Conservation (phyloP, 2,113 vertebrate species). For the Genyomyrus donnyi region DNA sequence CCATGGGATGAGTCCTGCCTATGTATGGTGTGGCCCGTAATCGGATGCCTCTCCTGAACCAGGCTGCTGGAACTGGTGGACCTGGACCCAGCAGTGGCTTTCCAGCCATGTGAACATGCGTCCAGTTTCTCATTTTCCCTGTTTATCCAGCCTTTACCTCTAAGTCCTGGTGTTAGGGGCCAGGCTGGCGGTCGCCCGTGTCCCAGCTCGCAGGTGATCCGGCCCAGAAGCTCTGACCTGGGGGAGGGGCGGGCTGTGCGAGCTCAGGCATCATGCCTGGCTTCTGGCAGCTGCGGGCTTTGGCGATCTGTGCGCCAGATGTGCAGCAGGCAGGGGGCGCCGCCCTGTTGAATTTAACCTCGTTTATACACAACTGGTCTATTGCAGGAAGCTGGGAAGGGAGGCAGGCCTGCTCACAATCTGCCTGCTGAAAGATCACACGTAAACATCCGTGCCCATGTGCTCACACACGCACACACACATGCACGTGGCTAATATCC, state of each 20-base stretch:
- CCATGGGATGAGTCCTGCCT: not conserved
- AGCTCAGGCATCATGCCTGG: not conserved
- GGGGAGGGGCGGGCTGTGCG: not conserved
- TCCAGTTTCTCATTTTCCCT: not conserved
- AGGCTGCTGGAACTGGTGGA: not conserved
- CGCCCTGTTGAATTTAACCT: conserved; percentile 58
- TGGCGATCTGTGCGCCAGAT: conserved; percentile 77
- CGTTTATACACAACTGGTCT: conserved; percentile 59
- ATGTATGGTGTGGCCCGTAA: not conserved
- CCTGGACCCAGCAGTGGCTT: not conserved
- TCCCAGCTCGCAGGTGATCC: not conserved
- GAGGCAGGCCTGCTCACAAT: conserved; percentile 37
- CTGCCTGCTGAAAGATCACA: conserved; percentile 32
- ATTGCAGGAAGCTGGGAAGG: conserved; percentile 34
- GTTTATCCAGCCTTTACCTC: not conserved
- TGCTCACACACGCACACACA: not conserved
- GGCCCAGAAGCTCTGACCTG: not conserved
- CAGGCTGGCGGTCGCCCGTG: not conserved
- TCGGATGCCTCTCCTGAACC: not conserved
- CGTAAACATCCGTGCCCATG: conserved; percentile 16
- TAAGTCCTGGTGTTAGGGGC: not conserved
- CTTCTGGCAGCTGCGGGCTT: not conserved
- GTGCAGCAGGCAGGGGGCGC: conserved; percentile 49
- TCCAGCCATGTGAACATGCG: not conserved
- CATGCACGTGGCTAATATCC: not conserved